These are phyloP conservation scores for Diprion similis DNA, from an alignment of 1,140 invertebrate species.

Conservation along the genomic window DNA sequence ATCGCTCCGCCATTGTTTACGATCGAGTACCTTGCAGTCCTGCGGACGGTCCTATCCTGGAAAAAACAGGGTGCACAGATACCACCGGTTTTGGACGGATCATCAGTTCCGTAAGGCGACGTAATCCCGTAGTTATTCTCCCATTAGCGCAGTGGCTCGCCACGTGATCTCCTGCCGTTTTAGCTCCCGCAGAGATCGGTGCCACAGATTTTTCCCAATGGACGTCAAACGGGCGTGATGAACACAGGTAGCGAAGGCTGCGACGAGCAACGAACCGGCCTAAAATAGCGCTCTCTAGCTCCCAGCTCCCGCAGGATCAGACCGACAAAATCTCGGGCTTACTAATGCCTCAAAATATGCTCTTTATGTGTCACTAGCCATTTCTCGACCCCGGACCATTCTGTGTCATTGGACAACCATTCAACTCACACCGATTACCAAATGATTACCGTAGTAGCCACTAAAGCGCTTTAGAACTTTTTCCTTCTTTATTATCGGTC, in stretches of 20 bases:
- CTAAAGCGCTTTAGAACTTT: too few species aligned
- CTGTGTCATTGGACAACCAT: conserved; percentile 25
- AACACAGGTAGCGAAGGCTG: conserved; percentile 53
- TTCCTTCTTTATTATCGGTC: too few species aligned
- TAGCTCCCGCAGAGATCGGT: conserved; percentile 33
- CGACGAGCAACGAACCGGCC: too few species aligned
- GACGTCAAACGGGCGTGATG: conserved; percentile 44
- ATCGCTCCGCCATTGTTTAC: too few species aligned
- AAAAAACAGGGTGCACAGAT: not conserved
- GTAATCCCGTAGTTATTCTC: conserved; percentile 45
- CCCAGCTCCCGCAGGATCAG: too few species aligned
- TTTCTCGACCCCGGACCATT: conserved; percentile 43
- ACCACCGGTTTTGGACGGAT: not conserved
- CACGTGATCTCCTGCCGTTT: too few species aligned
- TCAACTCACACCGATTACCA: too few species aligned
- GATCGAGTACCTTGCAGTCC: too few species aligned
- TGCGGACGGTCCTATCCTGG: not conserved
- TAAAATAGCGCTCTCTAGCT: too few species aligned
- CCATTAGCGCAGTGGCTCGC: conserved; percentile 41
- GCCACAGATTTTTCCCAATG: conserved; percentile 40
- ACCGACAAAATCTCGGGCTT: conserved; percentile 13
- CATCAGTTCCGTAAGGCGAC: conserved; percentile 24
- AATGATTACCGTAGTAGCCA: too few species aligned
- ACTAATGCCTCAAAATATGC: conserved; percentile 58
- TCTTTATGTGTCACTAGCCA: conserved; percentile 62